These are phyloP conservation scores for Tanypteryx hageni DNA, from an alignment of 2,888 invertebrate genomes.

Conservation along the genomic window DNA sequence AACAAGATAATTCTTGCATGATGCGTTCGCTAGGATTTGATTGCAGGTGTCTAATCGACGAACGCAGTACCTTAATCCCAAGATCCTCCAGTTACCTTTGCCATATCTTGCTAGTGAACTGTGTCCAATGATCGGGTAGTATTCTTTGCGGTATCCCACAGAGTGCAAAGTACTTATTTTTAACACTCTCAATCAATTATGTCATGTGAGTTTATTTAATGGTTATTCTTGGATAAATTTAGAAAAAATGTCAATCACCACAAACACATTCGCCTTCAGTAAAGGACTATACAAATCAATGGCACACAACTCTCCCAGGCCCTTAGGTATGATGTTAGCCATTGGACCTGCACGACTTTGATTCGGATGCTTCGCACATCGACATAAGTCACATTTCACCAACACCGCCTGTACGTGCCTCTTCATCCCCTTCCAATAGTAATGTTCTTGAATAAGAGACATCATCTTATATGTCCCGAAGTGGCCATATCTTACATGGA, in stretches of 20 bases:
- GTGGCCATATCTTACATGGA: too few species aligned
- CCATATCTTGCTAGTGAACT: background rate
- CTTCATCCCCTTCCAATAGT: too few species aligned
- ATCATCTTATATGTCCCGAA: too few species aligned
- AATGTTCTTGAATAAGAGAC: too few species aligned
- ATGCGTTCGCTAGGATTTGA: constrained; percentile 25
- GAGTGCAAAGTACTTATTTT: background rate
- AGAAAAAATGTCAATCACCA: background rate
- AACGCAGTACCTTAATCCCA: background rate
- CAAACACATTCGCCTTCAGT: background rate
- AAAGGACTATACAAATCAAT: too few species aligned
- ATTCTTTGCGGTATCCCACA: background rate
- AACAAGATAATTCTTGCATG: constrained; percentile 15
- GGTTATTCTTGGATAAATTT: background rate
- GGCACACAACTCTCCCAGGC: too few species aligned
- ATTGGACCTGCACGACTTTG: too few species aligned
- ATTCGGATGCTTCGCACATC: too few species aligned
- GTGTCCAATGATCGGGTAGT: background rate
- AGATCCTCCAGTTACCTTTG: background rate
- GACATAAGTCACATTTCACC: too few species aligned
- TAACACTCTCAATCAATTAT: background rate
- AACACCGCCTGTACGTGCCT: too few species aligned
- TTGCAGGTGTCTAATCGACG: constrained; percentile 1
- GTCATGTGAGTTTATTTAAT: background rate
- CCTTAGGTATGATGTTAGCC: too few species aligned